A percentile compares a stretch with the other conserved stretches of the same genome.
Evolutionary conservation across 2,888 invertebrate genomes (phyloP).

Genomic region (Lobophora halterata): DNA sequence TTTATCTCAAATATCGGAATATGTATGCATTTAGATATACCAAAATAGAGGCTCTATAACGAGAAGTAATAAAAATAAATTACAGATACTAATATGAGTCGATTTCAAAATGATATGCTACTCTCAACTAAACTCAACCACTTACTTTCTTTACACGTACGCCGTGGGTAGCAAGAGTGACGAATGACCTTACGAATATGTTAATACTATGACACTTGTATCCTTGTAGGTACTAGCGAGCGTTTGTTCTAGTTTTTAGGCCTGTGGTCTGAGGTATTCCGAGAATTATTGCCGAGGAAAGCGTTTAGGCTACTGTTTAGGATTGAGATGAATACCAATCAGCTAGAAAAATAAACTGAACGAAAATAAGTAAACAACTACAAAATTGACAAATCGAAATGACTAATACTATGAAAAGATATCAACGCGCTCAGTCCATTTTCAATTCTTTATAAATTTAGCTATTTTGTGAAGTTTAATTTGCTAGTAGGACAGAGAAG

Average conservation of each 20-base stretch:
- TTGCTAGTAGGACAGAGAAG: too few species aligned
- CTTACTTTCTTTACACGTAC: conserved; percentile 41
- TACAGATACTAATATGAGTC: too few species aligned
- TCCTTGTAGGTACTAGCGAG: conserved; percentile 31
- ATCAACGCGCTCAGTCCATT: conserved; percentile 14
- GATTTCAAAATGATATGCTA: too few species aligned
- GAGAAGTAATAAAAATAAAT: too few species aligned
- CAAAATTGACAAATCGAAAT: too few species aligned
- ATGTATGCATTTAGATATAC: too few species aligned
- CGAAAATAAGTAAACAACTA: too few species aligned
- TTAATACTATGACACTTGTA: conserved; percentile 34
- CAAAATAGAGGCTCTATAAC: too few species aligned
- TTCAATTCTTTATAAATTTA: too few species aligned
- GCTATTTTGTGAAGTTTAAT: not conserved
- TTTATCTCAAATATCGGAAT: too few species aligned
- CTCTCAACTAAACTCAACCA: too few species aligned
- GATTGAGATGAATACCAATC: conserved; percentile 39
- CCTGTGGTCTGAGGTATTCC: conserved; percentile 30
- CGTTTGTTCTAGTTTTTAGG: conserved; percentile 29
- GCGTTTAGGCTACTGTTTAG: conserved; percentile 36
- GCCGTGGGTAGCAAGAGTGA: conserved; percentile 21
- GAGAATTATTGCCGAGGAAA: conserved; percentile 48
- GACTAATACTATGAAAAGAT: too few species aligned
- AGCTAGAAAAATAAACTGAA: conserved; percentile 12
- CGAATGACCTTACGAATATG: conserved; percentile 37